These are phyloP conservation scores for Siniperca undulata DNA, from an alignment of 2,797 vertebrate species.

Conservation along the genomic window DNA sequence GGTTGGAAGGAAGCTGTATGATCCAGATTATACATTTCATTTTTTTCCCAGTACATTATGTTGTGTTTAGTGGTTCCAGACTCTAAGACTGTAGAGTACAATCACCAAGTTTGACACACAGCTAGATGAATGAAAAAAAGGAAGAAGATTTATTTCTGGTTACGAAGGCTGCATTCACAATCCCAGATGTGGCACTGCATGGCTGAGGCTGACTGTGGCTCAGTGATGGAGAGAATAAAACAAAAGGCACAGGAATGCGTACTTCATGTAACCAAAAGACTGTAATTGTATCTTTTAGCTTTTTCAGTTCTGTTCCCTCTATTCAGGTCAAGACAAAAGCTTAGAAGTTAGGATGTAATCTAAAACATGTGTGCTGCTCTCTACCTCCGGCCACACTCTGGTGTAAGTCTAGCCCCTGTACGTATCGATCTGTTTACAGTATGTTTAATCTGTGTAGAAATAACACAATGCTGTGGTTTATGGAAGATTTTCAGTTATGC, in stretches of 20 bases:
- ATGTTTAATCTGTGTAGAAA: slow-evolving; percentile 50
- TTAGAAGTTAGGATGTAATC: slow-evolving; percentile 66
- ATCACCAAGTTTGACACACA: slow-evolving; percentile 27
- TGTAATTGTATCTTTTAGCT: slow-evolving; percentile 71
- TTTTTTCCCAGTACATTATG: slow-evolving; percentile 3
- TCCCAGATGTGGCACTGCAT: slow-evolving; percentile 38
- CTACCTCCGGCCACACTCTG: slow-evolving; percentile 28
- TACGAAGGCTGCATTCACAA: slow-evolving; percentile 30
- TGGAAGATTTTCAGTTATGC: slow-evolving; percentile 3
- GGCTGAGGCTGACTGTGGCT: slow-evolving; percentile 18
- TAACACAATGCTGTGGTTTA: slow-evolving; percentile 22
- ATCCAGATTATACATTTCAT: neutral
- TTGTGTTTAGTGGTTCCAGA: slow-evolving; percentile 30
- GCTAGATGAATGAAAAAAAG: neutral
- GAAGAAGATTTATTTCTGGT: slow-evolving; percentile 27
- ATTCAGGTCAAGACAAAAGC: slow-evolving; percentile 72
- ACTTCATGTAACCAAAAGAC: slow-evolving; percentile 57
- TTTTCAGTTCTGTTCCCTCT: slow-evolving; percentile 40
- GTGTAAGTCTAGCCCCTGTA: slow-evolving; percentile 3
- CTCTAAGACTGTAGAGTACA: neutral
- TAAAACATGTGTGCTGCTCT: slow-evolving; percentile 64
- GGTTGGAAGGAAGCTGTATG: neutral
- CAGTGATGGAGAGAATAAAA: slow-evolving; percentile 51
- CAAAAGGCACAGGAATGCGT: slow-evolving; percentile 52
- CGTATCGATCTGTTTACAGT: slow-evolving; percentile 56